These are phyloP conservation scores for Sandelia bainsii DNA, from an alignment of 2,797 vertebrate genomes.

Conservation along the genomic window DNA sequence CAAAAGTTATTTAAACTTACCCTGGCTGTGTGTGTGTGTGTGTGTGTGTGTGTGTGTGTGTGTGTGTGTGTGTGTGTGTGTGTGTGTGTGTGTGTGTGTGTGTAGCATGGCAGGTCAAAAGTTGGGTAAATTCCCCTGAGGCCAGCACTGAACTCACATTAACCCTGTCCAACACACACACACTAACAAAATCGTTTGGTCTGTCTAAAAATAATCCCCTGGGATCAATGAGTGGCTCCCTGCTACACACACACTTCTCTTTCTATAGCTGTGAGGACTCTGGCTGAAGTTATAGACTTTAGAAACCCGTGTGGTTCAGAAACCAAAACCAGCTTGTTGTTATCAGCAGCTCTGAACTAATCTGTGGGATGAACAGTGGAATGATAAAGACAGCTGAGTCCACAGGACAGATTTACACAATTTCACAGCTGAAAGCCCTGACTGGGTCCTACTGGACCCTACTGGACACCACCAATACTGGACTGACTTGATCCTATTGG, in stretches of 20 bases:
- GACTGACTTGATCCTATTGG: too few relatives aligned
- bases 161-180: conserved; percentile 5
- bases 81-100: conserved; percentile 16
- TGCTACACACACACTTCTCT: not conserved
- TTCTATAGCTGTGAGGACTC: not conserved
- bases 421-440: not conserved
- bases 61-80: not conserved
- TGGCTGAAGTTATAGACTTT: not conserved
- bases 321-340: not conserved
- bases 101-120: conserved; percentile 1
- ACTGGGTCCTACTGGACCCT: not conserved
- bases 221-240: conserved; percentile 29
- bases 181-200: conserved; percentile 28
- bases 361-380: conserved; percentile 35
- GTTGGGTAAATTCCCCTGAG: conserved; percentile 17
- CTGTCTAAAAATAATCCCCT: conserved; percentile 44
- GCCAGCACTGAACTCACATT: conserved; percentile 14
- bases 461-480: too few relatives aligned
- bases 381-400: conserved; percentile 40
- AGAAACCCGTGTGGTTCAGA: not conserved
- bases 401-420: conserved; percentile 32
- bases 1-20: not conserved
- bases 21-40: too few relatives aligned
- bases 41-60: too few relatives aligned
- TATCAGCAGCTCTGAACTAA: conserved; percentile 26